phyloP scores from a whole-genome alignment of 1,140 invertebrate species.

The Pentalonia nigronervosa region DNA sequence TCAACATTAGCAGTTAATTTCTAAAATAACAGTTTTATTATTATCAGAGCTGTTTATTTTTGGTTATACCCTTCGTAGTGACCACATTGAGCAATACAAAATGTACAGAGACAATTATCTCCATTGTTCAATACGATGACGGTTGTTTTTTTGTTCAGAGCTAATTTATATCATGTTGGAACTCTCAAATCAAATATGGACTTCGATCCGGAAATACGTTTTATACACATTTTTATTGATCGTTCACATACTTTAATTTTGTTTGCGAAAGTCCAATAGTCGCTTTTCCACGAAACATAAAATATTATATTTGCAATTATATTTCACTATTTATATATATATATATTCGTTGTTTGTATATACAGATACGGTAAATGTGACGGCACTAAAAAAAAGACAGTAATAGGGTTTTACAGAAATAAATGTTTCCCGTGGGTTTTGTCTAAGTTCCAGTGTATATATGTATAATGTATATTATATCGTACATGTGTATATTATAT shows the following conservation, averaged over 20 bases:
- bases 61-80: not conserved
- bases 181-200: not conserved
- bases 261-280: not conserved
- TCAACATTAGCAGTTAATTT: not conserved
- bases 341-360: too few species aligned
- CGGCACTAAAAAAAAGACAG: too few species aligned
- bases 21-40: not conserved
- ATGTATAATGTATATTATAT: not conserved
- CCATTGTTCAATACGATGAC: not conserved
- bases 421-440: not conserved
- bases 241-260: not conserved
- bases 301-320: not conserved
- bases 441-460: not conserved
- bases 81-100: too few species aligned
- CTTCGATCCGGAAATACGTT: not conserved
- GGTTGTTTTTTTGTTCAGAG: too few species aligned
- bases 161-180: not conserved
- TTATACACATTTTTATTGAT: not conserved
- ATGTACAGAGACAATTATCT: not conserved
- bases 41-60: not conserved
- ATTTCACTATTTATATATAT: not conserved
- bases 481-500: too few species aligned
- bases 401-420: not conserved
- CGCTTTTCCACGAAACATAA: not conserved
- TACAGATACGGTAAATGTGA: too few species aligned